Conservation (phyloP, 2,888 invertebrate genomes). For the Melipona bicolor region DNA sequence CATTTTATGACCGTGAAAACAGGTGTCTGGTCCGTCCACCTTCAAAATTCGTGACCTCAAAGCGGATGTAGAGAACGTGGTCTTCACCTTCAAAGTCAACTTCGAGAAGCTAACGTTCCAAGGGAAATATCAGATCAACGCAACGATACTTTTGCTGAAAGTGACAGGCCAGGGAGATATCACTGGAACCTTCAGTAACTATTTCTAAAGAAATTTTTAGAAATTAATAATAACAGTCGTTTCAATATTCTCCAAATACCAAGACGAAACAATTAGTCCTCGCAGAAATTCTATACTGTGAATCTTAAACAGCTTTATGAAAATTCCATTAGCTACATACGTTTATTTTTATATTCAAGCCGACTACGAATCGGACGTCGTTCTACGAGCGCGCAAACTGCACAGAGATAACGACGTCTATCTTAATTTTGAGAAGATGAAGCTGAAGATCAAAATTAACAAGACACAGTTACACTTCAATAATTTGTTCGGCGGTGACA, state of each 20-base stretch:
- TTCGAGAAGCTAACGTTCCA: slow-evolving; percentile 87
- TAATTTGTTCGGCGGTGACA: slow-evolving; percentile 89
- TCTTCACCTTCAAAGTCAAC: slow-evolving; percentile 87
- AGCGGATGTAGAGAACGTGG: slow-evolving; percentile 87
- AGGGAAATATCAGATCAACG: slow-evolving; percentile 89
- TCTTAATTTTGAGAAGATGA: slow-evolving; percentile 88
- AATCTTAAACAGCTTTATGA: neutral
- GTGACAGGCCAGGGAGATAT: slow-evolving; percentile 88
- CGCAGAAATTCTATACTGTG: too few relatives aligned
- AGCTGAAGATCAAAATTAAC: slow-evolving; percentile 87
- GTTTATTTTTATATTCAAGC: slow-evolving; percentile 84
- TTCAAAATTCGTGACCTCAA: slow-evolving; percentile 78
- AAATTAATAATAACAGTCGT: too few relatives aligned
- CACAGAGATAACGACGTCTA: slow-evolving; percentile 86
- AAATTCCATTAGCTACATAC: too few relatives aligned
- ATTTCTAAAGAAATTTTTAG: too few relatives aligned
- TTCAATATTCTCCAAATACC: too few relatives aligned
- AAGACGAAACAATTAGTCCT: too few relatives aligned
- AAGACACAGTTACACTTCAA: slow-evolving; percentile 87
- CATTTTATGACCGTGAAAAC: neutral
- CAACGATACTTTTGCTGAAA: slow-evolving; percentile 87
- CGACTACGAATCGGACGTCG: slow-evolving; percentile 88
- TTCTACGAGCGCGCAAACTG: slow-evolving; percentile 87
- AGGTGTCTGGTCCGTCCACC: slow-evolving; percentile 80
- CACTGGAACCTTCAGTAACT: slow-evolving; percentile 88